Evolutionary conservation across 2,888 invertebrate species (phyloP), one percentile per base, ranked within the genome.

Genomic region (Drosophila fulvimacula): DNA sequence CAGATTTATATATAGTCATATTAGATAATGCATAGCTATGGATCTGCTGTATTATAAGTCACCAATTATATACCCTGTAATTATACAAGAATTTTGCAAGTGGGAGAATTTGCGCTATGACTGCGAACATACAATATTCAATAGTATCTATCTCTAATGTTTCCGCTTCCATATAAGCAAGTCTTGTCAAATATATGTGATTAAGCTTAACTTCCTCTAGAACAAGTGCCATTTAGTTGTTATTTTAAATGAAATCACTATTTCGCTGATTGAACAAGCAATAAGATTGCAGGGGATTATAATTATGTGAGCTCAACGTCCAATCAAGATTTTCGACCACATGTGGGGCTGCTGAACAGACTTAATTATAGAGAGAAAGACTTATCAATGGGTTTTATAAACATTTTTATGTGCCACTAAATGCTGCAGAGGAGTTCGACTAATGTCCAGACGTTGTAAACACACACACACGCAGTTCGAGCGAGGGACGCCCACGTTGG

Each of bases 381-480:
- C 15, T 11, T 46, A 46, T 46, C 44, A n/a, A 19, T 30, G 24
- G 36, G 42, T 61, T 61, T 66, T 61, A 56, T 38, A 52, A 67
- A 71, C 58, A 71, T 48, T 74, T 82, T 85, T 85, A 88, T 86
- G 79, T 86, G 63, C 89, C 86, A 87, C 81, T 89, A 89, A 88
- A 89, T 89, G 81, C 68, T 90, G 88, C 90, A 90, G 90, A 88
- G 88, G 90, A 89, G 90, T 89, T 80, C 24, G 30, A 46, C 53
- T 78, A 55, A 78, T 56, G 39, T 60, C 60, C 76, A 79, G 76
- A 75, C 62, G 44, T 73, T 71, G 81, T 77, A 81, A 55, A 32
- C 89, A 89, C 84, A 82, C 76, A 88, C 88, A 27, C 21, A 24
- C 42, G 3, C 41, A 11, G 42, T 21, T 21, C n/a, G 6, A 46